Conservation (phyloP, 2,888 invertebrate genomes). For the Tenthredo amoena region DNA sequence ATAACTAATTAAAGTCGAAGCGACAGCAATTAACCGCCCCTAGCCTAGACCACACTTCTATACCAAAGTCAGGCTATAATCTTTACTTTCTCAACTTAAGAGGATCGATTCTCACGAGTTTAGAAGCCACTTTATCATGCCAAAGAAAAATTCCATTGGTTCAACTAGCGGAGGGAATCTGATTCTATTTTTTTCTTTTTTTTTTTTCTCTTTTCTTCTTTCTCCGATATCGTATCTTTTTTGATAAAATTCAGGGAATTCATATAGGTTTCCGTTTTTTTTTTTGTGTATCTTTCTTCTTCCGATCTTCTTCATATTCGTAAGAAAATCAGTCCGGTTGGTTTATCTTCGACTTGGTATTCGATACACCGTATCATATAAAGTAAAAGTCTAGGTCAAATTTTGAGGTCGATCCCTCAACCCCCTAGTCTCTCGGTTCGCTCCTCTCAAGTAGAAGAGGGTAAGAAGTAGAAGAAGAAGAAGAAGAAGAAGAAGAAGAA, state of each 20-base stretch:
- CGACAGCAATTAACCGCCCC: conserved; percentile 26
- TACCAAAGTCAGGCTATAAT: not conserved
- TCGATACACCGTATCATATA: not conserved
- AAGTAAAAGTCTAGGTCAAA: not conserved
- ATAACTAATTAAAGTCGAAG: conserved; percentile 28
- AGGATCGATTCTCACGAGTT: conserved; percentile 3
- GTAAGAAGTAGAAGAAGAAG: not conserved
- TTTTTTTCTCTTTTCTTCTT: not conserved
- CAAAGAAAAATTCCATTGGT: not conserved
- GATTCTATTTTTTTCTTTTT: not conserved
- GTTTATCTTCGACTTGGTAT: not conserved
- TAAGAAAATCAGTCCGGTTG: conserved; percentile 2
- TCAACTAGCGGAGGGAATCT: not conserved
- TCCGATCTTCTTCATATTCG: not conserved
- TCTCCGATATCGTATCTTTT: not conserved
- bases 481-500: too few species aligned
- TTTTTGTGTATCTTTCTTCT: not conserved
- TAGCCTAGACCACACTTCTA: not conserved
- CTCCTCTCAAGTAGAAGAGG: not conserved
- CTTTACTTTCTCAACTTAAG: not conserved
- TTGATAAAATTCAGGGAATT: not conserved
- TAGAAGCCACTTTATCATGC: not conserved
- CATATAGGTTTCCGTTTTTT: not conserved
- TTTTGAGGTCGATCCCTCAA: not conserved
- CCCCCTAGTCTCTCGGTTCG: not conserved